Percentiles rank a stretch among this genome's conserved stretches.
Conservation (phyloP, 2,888 invertebrate genomes). For the Oithona nana region DNA sequence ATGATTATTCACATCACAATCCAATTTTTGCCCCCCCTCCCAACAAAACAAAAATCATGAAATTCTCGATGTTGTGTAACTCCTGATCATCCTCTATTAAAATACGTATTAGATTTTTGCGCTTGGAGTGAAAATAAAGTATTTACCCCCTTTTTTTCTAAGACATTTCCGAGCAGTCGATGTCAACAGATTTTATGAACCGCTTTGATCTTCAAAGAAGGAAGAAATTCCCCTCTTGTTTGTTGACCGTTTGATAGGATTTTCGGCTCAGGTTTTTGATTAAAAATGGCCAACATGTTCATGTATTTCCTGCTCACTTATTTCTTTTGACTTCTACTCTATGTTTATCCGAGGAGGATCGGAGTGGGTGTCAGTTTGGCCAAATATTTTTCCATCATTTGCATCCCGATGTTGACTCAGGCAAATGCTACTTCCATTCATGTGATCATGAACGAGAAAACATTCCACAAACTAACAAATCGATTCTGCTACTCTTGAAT, state of each 20-base stretch:
- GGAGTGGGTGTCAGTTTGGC: background rate
- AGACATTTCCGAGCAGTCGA: too few species aligned
- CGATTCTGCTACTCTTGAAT: too few species aligned
- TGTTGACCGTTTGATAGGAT: too few species aligned
- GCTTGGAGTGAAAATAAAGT: background rate
- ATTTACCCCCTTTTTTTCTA: background rate
- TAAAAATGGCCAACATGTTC: too few species aligned
- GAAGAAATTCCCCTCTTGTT: too few species aligned
- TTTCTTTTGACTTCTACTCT: background rate
- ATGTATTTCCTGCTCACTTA: too few species aligned
- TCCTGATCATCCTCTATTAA: too few species aligned
- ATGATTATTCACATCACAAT: background rate
- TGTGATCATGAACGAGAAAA: background rate
- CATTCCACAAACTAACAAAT: too few species aligned
- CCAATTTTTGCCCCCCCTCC: too few species aligned
- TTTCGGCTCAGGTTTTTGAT: too few species aligned
- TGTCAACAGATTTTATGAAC: background rate
- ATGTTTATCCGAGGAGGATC: background rate
- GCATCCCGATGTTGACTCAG: background rate
- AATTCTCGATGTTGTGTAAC: too few species aligned
- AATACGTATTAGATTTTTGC: background rate
- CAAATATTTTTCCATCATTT: background rate
- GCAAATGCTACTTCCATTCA: background rate
- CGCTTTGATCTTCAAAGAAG: background rate
- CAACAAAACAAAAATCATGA: too few species aligned